phyloP scores from a whole-genome alignment of 2,888 invertebrate genomes.

The Cynaeus angustus region DNA sequence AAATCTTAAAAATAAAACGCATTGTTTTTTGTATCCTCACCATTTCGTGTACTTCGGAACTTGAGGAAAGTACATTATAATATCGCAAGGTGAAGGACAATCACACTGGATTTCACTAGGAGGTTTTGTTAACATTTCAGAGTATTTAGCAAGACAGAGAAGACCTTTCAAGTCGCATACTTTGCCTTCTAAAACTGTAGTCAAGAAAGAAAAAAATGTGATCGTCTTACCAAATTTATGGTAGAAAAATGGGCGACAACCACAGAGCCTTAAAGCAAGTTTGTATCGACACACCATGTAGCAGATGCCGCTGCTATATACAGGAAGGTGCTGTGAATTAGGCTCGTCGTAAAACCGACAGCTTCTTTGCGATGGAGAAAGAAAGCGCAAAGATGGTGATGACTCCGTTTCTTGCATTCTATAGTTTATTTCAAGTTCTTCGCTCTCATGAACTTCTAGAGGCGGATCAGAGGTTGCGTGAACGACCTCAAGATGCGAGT shows the following conservation, averaged over 20 bases:
- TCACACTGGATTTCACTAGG: conserved; percentile 67
- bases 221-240: conserved; percentile 73
- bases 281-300: conserved; percentile 74
- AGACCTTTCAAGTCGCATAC: conserved; percentile 74
- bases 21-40: neutral
- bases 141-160: conserved; percentile 72
- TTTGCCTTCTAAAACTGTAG: conserved; percentile 68
- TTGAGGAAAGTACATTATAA: conserved; percentile 69
- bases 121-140: conserved; percentile 67
- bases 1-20: too few relatives aligned
- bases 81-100: conserved; percentile 72
- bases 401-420: conserved; percentile 73
- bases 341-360: conserved; percentile 76
- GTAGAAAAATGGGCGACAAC: conserved; percentile 78
- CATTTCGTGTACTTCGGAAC: conserved; percentile 62
- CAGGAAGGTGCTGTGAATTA: conserved; percentile 66
- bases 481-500: conserved; percentile 76
- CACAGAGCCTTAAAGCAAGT: conserved; percentile 73
- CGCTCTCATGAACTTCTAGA: conserved; percentile 65
- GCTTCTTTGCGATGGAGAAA: conserved; percentile 72
- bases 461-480: conserved; percentile 69
- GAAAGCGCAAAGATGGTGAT: conserved; percentile 70
- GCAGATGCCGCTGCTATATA: conserved; percentile 76
- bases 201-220: too few relatives aligned
- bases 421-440: conserved; percentile 70